phyloP scores from a whole-genome alignment of 2,888 invertebrate species.

The Drosophila ezoana region DNA sequence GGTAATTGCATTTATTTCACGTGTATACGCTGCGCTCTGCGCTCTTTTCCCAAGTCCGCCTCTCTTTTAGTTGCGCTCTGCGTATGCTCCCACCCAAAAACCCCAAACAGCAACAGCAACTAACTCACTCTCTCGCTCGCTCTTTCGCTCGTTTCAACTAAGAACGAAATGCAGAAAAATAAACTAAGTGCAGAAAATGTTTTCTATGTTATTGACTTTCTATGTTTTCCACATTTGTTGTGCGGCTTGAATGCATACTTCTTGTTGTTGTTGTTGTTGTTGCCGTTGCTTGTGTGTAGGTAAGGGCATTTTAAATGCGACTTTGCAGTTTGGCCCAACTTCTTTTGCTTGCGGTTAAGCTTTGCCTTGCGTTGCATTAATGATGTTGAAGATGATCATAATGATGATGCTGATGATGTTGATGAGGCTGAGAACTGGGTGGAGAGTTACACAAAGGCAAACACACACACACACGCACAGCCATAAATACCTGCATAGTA shows the following conservation, averaged over 20 bases:
- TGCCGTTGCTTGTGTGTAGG: slow-evolving; percentile 4
- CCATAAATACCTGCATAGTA: background rate
- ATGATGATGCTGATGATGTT: slow-evolving; percentile 29
- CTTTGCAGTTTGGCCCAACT: slow-evolving; percentile 10
- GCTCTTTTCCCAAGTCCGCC: slow-evolving; percentile 35
- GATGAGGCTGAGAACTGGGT: slow-evolving; percentile 55
- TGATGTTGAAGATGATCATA: slow-evolving; percentile 31
- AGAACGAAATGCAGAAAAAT: slow-evolving; percentile 58
- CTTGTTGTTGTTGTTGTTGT: slow-evolving; percentile 6
- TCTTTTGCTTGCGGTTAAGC: slow-evolving; percentile 38
- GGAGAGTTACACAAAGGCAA: slow-evolving; percentile 38
- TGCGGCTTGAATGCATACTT: background rate
- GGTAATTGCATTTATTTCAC: slow-evolving; percentile 80
- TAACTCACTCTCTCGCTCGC: slow-evolving; percentile 5
- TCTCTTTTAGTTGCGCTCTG: slow-evolving; percentile 27
- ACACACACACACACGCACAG: slow-evolving; percentile 10
- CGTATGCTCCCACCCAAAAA: slow-evolving; percentile 8
- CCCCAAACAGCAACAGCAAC: slow-evolving; percentile 6
- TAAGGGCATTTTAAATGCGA: slow-evolving; percentile 49
- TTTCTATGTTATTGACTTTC: slow-evolving; percentile 56
- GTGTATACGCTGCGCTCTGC: slow-evolving; percentile 55
- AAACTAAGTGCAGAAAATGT: slow-evolving; percentile 43
- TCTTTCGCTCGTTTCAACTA: slow-evolving; percentile 6
- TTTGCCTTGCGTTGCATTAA: slow-evolving; percentile 60
- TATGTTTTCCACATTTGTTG: slow-evolving; percentile 41